phyloP scores from a whole-genome alignment of 2,113 vertebrate genomes.

The Pangasianodon gigas region DNA sequence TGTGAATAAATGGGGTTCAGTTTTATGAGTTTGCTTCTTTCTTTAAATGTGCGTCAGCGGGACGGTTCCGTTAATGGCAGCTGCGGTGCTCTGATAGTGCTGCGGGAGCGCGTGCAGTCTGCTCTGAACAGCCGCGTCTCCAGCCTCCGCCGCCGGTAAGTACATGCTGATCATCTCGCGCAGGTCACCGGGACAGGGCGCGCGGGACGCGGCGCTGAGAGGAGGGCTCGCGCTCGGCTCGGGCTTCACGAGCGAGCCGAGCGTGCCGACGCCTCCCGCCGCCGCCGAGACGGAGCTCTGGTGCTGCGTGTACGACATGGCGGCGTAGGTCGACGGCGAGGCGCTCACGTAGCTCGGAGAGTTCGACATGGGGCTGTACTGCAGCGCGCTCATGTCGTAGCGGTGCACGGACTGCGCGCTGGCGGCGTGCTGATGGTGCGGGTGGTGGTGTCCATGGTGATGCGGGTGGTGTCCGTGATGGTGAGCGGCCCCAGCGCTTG shows the following conservation, averaged over 20 bases:
- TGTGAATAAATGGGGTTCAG: constrained; percentile 55
- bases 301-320: constrained; percentile 85
- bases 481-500: constrained; percentile 80
- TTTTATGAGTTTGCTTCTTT: constrained; percentile 34
- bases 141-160: constrained; percentile 88
- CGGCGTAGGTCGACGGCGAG: constrained; percentile 88
- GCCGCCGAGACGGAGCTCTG: constrained; percentile 81
- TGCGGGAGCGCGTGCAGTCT: constrained; percentile 91
- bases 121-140: constrained; percentile 84
- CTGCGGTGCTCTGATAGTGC: constrained; percentile 89
- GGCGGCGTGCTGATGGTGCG: constrained; percentile 77
- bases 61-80: constrained; percentile 90
- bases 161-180: constrained; percentile 99
- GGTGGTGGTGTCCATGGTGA: constrained; percentile 60
- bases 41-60: constrained; percentile 93
- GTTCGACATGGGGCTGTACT: constrained; percentile 92
- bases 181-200: constrained; percentile 91
- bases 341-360: constrained; percentile 95
- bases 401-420: constrained; percentile 88
- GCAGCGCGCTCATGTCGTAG: constrained; percentile 90
- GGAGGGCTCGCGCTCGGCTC: constrained; percentile 94
- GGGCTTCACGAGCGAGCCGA: constrained; percentile 90
- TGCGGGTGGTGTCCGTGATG: constrained; percentile 77
- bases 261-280: constrained; percentile 82
- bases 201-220: constrained; percentile 78